phyloP scores from a whole-genome alignment of 2,797 vertebrate species.

The Acrossocheilus fasciatus region DNA sequence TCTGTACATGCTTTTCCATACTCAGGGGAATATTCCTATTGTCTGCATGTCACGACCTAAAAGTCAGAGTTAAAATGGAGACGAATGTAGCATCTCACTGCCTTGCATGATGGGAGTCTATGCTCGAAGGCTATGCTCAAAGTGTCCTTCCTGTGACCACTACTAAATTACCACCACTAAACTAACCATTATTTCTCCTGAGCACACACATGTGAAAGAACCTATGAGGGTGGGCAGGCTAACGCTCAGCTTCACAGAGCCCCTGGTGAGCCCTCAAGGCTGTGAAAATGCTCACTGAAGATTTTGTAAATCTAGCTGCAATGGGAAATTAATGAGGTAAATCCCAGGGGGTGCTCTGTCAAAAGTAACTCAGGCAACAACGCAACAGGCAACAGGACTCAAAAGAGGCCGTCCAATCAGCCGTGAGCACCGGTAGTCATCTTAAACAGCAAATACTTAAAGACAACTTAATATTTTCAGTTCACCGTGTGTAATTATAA shows the following conservation, averaged over 20 bases:
- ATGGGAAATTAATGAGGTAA: slow-evolving; percentile 71
- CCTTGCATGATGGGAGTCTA: slow-evolving; percentile 36
- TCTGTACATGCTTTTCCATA: slow-evolving; percentile 34
- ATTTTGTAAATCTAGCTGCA: slow-evolving; percentile 68
- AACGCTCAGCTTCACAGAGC: slow-evolving; percentile 31
- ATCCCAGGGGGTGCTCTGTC: slow-evolving; percentile 67
- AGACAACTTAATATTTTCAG: background rate
- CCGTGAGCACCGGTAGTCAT: slow-evolving; percentile 23
- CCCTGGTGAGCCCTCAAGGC: slow-evolving; percentile 51
- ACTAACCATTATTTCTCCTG: slow-evolving; percentile 51
- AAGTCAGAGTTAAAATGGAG: slow-evolving; percentile 33
- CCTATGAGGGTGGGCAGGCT: slow-evolving; percentile 3
- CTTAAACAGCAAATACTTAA: slow-evolving; percentile 15
- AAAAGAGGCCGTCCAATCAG: slow-evolving; percentile 26
- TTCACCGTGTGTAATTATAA: slow-evolving; percentile 41
- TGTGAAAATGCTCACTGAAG: slow-evolving; percentile 63
- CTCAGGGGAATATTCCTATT: slow-evolving; percentile 26
- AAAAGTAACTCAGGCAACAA: slow-evolving; percentile 67
- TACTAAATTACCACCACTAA: slow-evolving; percentile 42
- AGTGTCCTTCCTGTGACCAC: slow-evolving; percentile 47
- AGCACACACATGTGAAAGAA: slow-evolving; percentile 30
- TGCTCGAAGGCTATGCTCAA: slow-evolving; percentile 39
- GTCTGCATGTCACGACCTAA: slow-evolving; percentile 28
- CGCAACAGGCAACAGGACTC: slow-evolving; percentile 50
- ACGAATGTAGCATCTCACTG: slow-evolving; percentile 4